phyloP scores from a whole-genome alignment of 2,113 vertebrate genomes.

The Sterrhoptilus dennistouni region DNA sequence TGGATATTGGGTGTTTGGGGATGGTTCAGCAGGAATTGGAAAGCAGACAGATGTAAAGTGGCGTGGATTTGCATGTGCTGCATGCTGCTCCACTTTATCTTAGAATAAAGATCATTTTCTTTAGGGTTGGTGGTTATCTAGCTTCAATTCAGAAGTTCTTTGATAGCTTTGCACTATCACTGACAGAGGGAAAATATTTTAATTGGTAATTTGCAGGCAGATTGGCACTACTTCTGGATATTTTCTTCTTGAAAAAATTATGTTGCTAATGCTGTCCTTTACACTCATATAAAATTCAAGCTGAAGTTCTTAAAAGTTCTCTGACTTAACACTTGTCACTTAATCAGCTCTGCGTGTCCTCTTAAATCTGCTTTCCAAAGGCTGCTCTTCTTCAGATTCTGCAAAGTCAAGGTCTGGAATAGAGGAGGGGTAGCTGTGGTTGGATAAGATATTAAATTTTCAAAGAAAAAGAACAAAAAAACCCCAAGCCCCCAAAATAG shows the following conservation, averaged over 20 bases:
- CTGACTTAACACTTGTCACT: not conserved
- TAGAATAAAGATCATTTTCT: not conserved
- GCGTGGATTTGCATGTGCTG: not conserved
- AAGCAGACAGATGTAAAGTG: not conserved
- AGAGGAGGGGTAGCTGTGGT: not conserved
- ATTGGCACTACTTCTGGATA: not conserved
- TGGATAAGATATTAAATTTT: not conserved
- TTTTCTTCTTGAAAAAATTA: not conserved
- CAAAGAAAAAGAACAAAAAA: not conserved
- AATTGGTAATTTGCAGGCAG: not conserved
- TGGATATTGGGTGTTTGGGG: not conserved
- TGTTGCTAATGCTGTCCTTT: not conserved
- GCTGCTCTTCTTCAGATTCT: not conserved
- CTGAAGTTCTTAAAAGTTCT: not conserved
- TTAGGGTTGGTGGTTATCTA: not conserved
- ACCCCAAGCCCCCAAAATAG: rapidly evolving
- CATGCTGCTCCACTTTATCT: not conserved
- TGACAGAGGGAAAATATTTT: not conserved
- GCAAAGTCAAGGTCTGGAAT: not conserved
- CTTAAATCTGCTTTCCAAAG: not conserved
- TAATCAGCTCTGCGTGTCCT: not conserved
- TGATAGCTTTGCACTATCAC: not conserved
- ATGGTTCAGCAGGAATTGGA: not conserved
- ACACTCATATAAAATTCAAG: not conserved
- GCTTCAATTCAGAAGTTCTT: not conserved